These are phyloP conservation scores for Tuta absoluta DNA, from an alignment of 2,888 invertebrate genomes.

Conservation along the genomic window DNA sequence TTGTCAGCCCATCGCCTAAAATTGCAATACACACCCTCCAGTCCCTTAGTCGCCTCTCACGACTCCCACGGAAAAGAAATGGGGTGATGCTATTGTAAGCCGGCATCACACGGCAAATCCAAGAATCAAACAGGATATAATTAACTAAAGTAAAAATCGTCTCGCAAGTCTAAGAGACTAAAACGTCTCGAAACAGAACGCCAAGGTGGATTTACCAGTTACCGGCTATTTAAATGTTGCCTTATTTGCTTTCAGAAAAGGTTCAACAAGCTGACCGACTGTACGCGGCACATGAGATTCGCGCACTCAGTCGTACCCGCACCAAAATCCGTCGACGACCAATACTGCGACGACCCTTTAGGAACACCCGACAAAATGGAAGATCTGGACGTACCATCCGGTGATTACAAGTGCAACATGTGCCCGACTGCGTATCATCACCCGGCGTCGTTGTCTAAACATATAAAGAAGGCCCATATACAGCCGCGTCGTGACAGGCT, in stretches of 20 bases:
- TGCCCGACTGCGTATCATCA: constrained; percentile 63
- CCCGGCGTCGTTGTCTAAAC: constrained; percentile 63
- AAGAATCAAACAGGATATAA: too few species aligned
- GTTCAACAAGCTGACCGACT: constrained; percentile 55
- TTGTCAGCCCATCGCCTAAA: too few species aligned
- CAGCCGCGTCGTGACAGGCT: constrained; percentile 24
- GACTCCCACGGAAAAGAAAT: too few species aligned
- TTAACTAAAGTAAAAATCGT: too few species aligned
- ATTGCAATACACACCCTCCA: too few species aligned
- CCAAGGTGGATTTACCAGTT: neutral
- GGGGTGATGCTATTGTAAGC: too few species aligned
- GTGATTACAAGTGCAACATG: constrained; percentile 63
- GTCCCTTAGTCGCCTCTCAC: too few species aligned
- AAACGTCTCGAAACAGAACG: too few species aligned
- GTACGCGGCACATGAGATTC: constrained; percentile 54
- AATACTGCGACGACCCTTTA: neutral
- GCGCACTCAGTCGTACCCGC: neutral
- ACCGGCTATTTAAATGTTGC: neutral
- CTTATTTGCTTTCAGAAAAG: constrained; percentile 51
- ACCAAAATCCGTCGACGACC: neutral
- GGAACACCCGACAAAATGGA: constrained; percentile 3
- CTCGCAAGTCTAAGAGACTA: too few species aligned
- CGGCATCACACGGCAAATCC: too few species aligned
- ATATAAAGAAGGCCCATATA: constrained; percentile 66
- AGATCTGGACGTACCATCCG: constrained; percentile 13